Evolutionary conservation across 2,797 vertebrate species (phyloP).

Genomic region (Benthosema pterotum): DNA sequence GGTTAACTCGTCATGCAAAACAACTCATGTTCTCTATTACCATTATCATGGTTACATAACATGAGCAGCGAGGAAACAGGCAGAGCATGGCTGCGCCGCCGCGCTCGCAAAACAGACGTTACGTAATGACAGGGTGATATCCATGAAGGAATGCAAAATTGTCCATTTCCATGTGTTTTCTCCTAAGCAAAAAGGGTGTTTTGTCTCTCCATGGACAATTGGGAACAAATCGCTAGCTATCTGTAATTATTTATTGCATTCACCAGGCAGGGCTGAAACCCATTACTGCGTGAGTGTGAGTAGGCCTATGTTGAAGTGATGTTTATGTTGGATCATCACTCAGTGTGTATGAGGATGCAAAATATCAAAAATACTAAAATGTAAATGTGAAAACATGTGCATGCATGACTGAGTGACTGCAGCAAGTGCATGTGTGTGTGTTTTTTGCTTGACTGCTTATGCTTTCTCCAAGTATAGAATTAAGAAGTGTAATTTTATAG

Average conservation of each 20-base stretch:
- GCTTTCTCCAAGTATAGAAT: slow-evolving; percentile 2
- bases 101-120: slow-evolving; percentile 1
- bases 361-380: too few species aligned
- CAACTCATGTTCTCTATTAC: not conserved
- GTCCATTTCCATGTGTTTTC: slow-evolving; percentile 22
- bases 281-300: not conserved
- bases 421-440: slow-evolving; percentile 6
- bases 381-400: not conserved
- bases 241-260: slow-evolving; percentile 28
- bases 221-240: slow-evolving; percentile 19
- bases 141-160: not conserved
- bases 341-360: too few species aligned
- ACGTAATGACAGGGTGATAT: slow-evolving; percentile 1
- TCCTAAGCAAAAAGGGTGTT: slow-evolving; percentile 7
- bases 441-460: not conserved
- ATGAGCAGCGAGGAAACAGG: not conserved
- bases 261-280: slow-evolving; percentile 7
- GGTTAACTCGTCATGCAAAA: not conserved
- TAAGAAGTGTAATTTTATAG: too few species aligned
- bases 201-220: slow-evolving; percentile 22
- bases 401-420: not conserved
- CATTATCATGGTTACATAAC: not conserved
- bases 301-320: too few species aligned
- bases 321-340: too few species aligned
- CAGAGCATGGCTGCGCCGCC: too few species aligned